Percentiles rank a stretch among this genome's conserved stretches.
These are phyloP conservation scores for Strigamia crassipes DNA, from an alignment of 2,888 invertebrate genomes.

Conservation along the genomic window DNA sequence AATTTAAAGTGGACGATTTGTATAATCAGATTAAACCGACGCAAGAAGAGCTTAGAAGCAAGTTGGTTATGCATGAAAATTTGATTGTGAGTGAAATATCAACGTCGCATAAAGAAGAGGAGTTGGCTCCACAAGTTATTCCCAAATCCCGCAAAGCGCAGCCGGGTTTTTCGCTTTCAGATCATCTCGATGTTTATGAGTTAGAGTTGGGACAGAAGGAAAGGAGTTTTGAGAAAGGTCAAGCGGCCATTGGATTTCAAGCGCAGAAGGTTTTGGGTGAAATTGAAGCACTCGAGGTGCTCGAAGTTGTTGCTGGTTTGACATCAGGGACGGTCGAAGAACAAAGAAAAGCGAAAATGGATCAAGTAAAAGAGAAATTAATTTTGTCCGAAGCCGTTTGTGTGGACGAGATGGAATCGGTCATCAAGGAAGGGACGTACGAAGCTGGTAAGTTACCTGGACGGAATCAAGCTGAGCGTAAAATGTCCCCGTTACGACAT, in stretches of 20 bases:
- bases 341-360: conserved; percentile 5
- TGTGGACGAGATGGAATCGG: conserved; percentile 45
- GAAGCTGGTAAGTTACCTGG: conserved; percentile 38
- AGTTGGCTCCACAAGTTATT: conserved; percentile 38
- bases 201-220: conserved; percentile 44
- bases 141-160: conserved; percentile 45
- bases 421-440: conserved; percentile 46
- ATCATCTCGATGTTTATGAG: conserved; percentile 48
- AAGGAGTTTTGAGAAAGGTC: conserved; percentile 13
- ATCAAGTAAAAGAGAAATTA: conserved; percentile 32
- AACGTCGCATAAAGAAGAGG: conserved; percentile 47
- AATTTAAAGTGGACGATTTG: conserved; percentile 48
- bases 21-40: not conserved
- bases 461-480: conserved; percentile 15
- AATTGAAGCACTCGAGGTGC: conserved; percentile 48
- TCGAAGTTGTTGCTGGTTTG: conserved; percentile 48
- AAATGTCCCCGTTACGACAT: conserved; percentile 39
- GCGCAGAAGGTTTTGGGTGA: conserved; percentile 49
- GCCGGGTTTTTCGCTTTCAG: conserved; percentile 25
- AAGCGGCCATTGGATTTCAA: conserved; percentile 22
- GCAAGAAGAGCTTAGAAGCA: conserved; percentile 16
- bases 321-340: conserved; percentile 37
- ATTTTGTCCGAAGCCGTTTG: conserved; percentile 43
- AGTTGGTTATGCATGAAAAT: conserved; percentile 46
- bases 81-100: conserved; percentile 47